Evolutionary conservation across 2,888 invertebrate species (phyloP).

Genomic region (Melipona beecheii): DNA sequence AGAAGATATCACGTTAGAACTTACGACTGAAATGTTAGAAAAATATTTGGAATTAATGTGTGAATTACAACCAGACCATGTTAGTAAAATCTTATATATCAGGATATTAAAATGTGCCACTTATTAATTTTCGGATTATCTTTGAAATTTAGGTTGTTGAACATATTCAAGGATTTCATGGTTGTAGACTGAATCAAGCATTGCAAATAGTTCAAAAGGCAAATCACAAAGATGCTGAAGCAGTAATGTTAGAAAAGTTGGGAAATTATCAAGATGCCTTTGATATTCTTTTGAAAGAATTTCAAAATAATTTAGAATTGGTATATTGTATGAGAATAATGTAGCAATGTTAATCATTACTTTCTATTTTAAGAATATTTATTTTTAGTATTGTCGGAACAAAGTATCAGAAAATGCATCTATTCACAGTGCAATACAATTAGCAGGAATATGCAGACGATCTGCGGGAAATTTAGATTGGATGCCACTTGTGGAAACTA

Average conservation of each 20-base stretch:
- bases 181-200: constrained; percentile 88
- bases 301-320: constrained; percentile 78
- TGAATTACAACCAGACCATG: constrained; percentile 78
- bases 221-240: constrained; percentile 88
- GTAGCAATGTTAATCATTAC: constrained; percentile 11
- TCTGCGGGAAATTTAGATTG: constrained; percentile 81
- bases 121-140: constrained; percentile 12
- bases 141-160: constrained; percentile 72
- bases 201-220: constrained; percentile 87
- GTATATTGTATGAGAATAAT: constrained; percentile 66
- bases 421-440: constrained; percentile 74
- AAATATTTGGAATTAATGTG: constrained; percentile 82
- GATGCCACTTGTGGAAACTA: constrained; percentile 82
- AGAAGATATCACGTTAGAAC: constrained; percentile 76
- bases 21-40: constrained; percentile 79
- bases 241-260: constrained; percentile 90
- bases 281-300: constrained; percentile 86
- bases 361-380: constrained; percentile 11
- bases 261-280: constrained; percentile 91
- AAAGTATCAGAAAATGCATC: constrained; percentile 74
- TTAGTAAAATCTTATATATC: constrained; percentile 54
- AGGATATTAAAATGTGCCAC: background rate
- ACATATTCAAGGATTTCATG: constrained; percentile 79
- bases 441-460: constrained; percentile 80
- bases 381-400: constrained; percentile 68